Base-by-base conservation (phyloP, 2,888 invertebrate species). In the Hemaris fuciformis region DNA sequence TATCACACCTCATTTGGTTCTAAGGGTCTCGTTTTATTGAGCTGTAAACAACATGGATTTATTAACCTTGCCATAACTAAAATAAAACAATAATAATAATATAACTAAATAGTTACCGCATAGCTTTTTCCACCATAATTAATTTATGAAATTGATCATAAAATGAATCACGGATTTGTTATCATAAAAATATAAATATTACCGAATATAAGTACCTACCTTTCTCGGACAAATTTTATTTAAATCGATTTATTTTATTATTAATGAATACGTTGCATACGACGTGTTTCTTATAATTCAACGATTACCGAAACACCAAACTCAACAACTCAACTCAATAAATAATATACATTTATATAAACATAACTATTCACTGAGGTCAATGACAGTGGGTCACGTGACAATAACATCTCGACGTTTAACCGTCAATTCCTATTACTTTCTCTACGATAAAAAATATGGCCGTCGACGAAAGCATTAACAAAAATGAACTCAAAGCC, bases 1-100 rank as follows among this genome's bases (percentile, higher is more conserved):
- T 80, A 88, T 90, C 88, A 86, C 87, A 89, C 87, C 85, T 89
- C 85, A 83, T 88, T 89, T 83, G 77, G 80, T 81, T 79, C 77
- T 74, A 80, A 83, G 80, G 82, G 83, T 77, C 79, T 65, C 64
- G 75, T 71, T 85, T 80, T 80, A 81, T 81, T 73, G 73, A 69
- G 70, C 65, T 70, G 70, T 75, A 70, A 81, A 77, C 68, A 70
- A 70, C 64, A 59, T 64, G 71, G 67, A 73, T 73, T 75, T 76
- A 76, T 72, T 66, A 64, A 62, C 20, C 27, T 59, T 22, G 38
- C 46, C 46, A 31, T 27, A 6, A 20, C 53, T 53, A 53, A 46
- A 57, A 62, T 38, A 34, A n/a, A n/a, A n/a, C n/a, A n/a, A n/a
- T n/a, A n/a, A n/a, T n/a, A n/a, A n/a, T 41, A 46, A 56, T 56